A percentile compares a stretch with the other conserved stretches of the same genome.
These are phyloP conservation scores for Okamejei kenojei DNA, from an alignment of 2,797 vertebrate species.

Conservation along the genomic window DNA sequence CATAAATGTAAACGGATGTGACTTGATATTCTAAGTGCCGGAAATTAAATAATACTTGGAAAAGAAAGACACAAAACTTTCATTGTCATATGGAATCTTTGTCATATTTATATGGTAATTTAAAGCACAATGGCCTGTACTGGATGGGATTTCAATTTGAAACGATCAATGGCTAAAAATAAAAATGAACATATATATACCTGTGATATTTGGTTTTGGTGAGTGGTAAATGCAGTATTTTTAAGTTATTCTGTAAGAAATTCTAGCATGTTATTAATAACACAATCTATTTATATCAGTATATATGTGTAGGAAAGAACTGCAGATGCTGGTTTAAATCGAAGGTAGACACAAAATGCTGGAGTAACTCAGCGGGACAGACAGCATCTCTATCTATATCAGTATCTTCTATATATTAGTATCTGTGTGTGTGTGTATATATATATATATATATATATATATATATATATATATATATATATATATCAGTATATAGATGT, in stretches of 20 bases:
- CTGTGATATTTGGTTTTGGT: not conserved
- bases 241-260: constrained; percentile 4
- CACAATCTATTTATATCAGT: too few species aligned
- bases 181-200: not conserved
- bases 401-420: too few species aligned
- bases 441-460: too few species aligned
- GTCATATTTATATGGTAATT: not conserved
- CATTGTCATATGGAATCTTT: not conserved
- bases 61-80: not conserved
- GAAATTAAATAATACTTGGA: not conserved
- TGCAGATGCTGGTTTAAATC: too few species aligned
- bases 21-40: not conserved
- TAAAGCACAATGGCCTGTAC: not conserved
- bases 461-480: too few species aligned
- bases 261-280: not conserved
- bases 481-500: too few species aligned
- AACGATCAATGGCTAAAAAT: not conserved
- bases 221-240: not conserved
- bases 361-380: too few species aligned
- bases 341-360: too few species aligned
- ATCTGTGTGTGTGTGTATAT: too few species aligned
- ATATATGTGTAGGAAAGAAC: too few species aligned
- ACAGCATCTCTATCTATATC: too few species aligned
- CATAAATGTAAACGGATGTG: not conserved
- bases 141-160: not conserved